Conservation (phyloP, 2,888 invertebrate genomes). For the Drosophila mettleri region DNA sequence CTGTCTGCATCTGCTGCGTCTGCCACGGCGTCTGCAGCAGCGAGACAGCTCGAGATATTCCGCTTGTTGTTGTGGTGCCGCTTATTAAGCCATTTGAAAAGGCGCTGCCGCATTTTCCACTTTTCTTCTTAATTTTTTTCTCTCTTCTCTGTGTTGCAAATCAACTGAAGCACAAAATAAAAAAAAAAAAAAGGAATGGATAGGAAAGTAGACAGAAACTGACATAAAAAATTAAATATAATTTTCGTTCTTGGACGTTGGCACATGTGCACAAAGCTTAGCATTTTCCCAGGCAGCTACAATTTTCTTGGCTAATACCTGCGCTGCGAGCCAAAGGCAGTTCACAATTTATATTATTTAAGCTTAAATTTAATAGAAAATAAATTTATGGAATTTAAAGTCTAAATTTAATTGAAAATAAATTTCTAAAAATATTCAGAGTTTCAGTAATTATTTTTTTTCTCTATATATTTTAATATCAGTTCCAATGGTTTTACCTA, state of each 20-base stretch:
- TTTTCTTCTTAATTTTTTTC: background rate
- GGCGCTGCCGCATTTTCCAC: slow-evolving; percentile 53
- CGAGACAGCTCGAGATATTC: slow-evolving; percentile 46
- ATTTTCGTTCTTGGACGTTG: slow-evolving; percentile 37
- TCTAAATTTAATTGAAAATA: background rate
- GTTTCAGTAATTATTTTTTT: too few relatives aligned
- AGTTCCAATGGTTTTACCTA: too few relatives aligned
- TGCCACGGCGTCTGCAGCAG: slow-evolving; percentile 75
- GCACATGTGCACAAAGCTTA: slow-evolving; percentile 42
- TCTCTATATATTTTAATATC: too few relatives aligned
- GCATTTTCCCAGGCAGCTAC: slow-evolving; percentile 50
- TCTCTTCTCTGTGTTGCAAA: slow-evolving; percentile 29
- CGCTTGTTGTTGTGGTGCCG: slow-evolving; percentile 44
- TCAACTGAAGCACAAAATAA: slow-evolving; percentile 30
- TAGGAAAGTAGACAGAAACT: slow-evolving; percentile 1
- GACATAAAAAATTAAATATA: slow-evolving; percentile 43
- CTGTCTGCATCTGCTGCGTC: slow-evolving; percentile 66
- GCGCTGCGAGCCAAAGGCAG: background rate
- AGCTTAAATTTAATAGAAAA: background rate
- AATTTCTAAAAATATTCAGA: background rate
- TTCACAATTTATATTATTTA: background rate
- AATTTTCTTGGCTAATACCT: background rate
- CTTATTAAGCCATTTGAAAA: slow-evolving; percentile 68
- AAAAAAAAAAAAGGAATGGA: slow-evolving; percentile 3
- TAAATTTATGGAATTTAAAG: background rate